A percentile compares a stretch with the other conserved stretches of the same genome.
Evolutionary conservation across 2,888 invertebrate species (phyloP).

Genomic region (Sinodicranocentrus sp.): DNA sequence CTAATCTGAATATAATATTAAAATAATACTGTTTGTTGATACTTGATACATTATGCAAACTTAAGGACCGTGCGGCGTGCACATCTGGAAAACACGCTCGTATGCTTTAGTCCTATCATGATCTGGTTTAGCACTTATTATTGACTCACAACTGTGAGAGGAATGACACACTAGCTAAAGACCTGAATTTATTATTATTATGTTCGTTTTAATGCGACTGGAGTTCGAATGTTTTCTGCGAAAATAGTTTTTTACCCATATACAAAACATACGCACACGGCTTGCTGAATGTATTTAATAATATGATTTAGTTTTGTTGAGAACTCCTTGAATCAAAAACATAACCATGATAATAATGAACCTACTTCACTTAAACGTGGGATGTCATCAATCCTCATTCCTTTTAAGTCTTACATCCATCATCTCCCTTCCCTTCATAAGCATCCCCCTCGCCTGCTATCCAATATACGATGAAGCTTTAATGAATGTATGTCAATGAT

Average conservation of each 20-base stretch:
- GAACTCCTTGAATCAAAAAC: slow-evolving; percentile 51
- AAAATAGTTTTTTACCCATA: no score
- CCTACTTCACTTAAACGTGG: slow-evolving; percentile 35
- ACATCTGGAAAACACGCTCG: neutral
- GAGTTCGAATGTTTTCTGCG: no score
- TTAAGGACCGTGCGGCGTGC: neutral
- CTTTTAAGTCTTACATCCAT: slow-evolving; percentile 26
- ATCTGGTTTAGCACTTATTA: no score
- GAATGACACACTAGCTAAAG: no score
- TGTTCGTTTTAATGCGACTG: no score
- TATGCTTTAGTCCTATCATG: neutral
- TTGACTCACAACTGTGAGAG: no score
- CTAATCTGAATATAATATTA: slow-evolving; percentile 15
- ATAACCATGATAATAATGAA: slow-evolving; percentile 39
- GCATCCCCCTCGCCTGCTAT: neutral
- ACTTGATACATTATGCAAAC: neutral
- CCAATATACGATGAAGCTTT: neutral
- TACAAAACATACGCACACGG: no score
- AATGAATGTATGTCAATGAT: neutral
- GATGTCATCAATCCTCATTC: slow-evolving; percentile 53
- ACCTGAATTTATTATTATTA: neutral
- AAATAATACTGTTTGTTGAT: neutral
- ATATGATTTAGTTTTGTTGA: neutral
- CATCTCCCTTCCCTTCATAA: no score
- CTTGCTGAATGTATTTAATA: neutral